A percentile compares a stretch with the other conserved stretches of the same genome.
These are phyloP conservation scores for Augochlorella aurata DNA, from an alignment of 2,888 invertebrate genomes.

Conservation along the genomic window DNA sequence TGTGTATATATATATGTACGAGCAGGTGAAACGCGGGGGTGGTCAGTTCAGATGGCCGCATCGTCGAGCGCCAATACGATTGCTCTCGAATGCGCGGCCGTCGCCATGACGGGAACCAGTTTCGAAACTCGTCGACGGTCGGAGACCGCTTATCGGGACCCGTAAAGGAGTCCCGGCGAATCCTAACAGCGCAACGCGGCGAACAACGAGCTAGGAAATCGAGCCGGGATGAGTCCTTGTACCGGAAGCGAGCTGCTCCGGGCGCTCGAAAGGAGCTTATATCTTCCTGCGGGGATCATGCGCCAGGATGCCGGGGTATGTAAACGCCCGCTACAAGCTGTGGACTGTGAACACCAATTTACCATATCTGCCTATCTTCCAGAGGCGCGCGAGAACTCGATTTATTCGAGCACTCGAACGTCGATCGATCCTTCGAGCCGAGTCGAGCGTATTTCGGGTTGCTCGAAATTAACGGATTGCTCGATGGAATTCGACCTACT, in stretches of 20 bases:
- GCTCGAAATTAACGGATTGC: too few relatives aligned
- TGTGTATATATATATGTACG: too few relatives aligned
- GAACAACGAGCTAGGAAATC: constrained; percentile 55
- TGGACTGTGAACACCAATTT: constrained; percentile 31
- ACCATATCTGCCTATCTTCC: neutral
- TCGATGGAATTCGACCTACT: too few relatives aligned
- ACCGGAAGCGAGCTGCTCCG: constrained; percentile 33
- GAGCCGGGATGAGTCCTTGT: constrained; percentile 34
- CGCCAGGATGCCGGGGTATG: constrained; percentile 28
- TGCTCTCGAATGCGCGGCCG: constrained; percentile 46
- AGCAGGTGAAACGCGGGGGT: neutral
- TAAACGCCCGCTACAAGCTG: constrained; percentile 15
- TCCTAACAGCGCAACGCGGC: constrained; percentile 20
- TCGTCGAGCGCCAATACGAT: constrained; percentile 53
- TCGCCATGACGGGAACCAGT: constrained; percentile 53
- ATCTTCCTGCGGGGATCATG: constrained; percentile 40
- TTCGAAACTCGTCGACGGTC: constrained; percentile 52
- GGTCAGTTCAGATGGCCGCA: constrained; percentile 33
- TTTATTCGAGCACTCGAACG: too few relatives aligned
- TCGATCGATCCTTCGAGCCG: too few relatives aligned
- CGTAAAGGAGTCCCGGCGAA: constrained; percentile 39
- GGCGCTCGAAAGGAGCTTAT: constrained; percentile 34
- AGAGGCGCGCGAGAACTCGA: too few relatives aligned
- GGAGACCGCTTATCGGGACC: constrained; percentile 44
- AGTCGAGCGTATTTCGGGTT: too few relatives aligned